These are phyloP conservation scores for Crax fasciolata DNA, from an alignment of 2,797 vertebrate species.

Conservation along the genomic window DNA sequence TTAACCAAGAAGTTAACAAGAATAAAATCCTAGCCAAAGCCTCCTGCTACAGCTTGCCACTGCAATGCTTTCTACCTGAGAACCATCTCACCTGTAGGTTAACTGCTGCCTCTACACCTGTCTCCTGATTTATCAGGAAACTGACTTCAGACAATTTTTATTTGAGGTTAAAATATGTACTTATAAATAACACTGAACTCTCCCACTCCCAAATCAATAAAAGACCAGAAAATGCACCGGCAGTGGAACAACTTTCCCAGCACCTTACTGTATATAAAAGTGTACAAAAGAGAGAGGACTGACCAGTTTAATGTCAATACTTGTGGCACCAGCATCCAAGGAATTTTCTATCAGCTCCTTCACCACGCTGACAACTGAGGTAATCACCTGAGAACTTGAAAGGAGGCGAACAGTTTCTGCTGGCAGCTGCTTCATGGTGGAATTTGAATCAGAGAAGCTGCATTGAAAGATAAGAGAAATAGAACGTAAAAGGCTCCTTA, in stretches of 20 bases:
- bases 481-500: background rate
- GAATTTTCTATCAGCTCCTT: slow-evolving; percentile 96
- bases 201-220: background rate
- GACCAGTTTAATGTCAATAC: slow-evolving; percentile 93
- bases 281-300: background rate
- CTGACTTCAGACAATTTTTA: background rate
- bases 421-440: slow-evolving; percentile 91
- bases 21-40: background rate
- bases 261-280: background rate
- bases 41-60: background rate
- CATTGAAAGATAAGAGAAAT: background rate
- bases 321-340: slow-evolving; percentile 91
- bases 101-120: background rate
- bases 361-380: slow-evolving; percentile 92
- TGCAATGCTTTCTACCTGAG: background rate
- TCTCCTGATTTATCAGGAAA: background rate
- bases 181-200: background rate
- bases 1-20: background rate
- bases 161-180: background rate
- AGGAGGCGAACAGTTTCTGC: slow-evolving; percentile 89
- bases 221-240: background rate
- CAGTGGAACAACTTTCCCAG: background rate
- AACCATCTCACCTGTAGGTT: background rate
- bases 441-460: slow-evolving; percentile 30
- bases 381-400: slow-evolving; percentile 95